Base-by-base conservation (phyloP, 1,140 invertebrate species). In the Spodoptera frugiperda region DNA sequence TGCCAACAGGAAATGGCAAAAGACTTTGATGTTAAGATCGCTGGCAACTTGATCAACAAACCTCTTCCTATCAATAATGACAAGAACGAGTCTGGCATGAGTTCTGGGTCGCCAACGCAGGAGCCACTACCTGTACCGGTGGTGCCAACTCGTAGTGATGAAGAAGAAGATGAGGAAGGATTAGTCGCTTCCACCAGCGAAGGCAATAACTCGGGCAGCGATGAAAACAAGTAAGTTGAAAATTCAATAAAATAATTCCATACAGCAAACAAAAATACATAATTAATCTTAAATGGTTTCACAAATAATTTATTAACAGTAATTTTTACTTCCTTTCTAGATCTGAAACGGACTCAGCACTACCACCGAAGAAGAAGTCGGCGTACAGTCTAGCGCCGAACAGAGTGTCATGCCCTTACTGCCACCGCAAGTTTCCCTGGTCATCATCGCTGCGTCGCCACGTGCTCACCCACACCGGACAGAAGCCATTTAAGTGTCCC, bases 361-460 rank as follows among this genome's bases (percentile, higher is more conserved):
- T 85, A 91, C 95, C 82, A 67, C 95, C 90, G 82, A 98, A 98
- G 94, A 98, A 98, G 91, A 98, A 98, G 81, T 99, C 98, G n/a
- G 98, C 98, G 0, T 99, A 99, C 89, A 98, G 98, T 33, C 95
- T 98, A 85, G 98, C 98, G 0, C 98, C 98, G 1, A 98, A 99
- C 88, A 96, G 98, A 53, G 98, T 98, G 0, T 96, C 97, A 10
- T 99, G 99, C 89, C 98, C 98, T 0, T 98, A 98, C 84, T 99
- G 99, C 90, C 95, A 97, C 59, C 95, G 98, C 25, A 97, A 98
- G 85, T 99, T 99, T 89, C 98, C 98, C 0, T 99, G 99, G 99
- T 97, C 97, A 3, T 99, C 98, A 12, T 99, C 98, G 0, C 94
- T 99, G 11, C 96, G 98, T 3, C 95, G 98, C 3, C 98, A 99